Evolutionary conservation across 2,888 invertebrate species (phyloP).

Genomic region (Nemapogon koenigi): DNA sequence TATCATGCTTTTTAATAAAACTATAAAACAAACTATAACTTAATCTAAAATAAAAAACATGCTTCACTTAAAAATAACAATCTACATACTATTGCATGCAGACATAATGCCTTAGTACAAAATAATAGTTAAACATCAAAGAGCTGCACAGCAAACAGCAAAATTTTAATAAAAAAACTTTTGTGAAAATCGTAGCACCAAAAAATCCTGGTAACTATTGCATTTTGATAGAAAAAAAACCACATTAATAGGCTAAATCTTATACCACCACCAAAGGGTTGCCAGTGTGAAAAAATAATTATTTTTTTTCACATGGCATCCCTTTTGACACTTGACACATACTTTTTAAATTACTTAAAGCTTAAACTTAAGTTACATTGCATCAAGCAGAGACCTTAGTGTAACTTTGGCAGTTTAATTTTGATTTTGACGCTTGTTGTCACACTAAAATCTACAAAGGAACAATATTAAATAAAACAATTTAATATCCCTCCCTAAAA

Average conservation of each 20-base stretch:
- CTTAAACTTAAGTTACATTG: constrained; percentile 23
- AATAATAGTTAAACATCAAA: constrained; percentile 4
- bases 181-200: constrained; percentile 21
- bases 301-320: constrained; percentile 15
- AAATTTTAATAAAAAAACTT: constrained; percentile 26
- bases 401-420: constrained; percentile 18
- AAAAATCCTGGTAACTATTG: constrained; percentile 48
- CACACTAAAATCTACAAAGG: neutral
- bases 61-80: too few relatives aligned
- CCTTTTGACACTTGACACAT: constrained; percentile 24
- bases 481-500: too few relatives aligned
- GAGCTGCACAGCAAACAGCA: constrained; percentile 42
- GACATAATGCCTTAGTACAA: too few relatives aligned
- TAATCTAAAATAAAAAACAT: too few relatives aligned
- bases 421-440: too few relatives aligned
- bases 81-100: too few relatives aligned
- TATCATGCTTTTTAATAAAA: too few relatives aligned
- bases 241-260: constrained; percentile 23
- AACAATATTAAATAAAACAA: too few relatives aligned
- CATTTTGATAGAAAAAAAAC: constrained; percentile 20
- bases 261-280: constrained; percentile 26
- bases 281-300: constrained; percentile 18
- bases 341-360: constrained; percentile 24
- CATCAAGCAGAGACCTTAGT: constrained; percentile 26
- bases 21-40: too few relatives aligned